Evolutionary conservation across 2,888 invertebrate species (phyloP).

Genomic region (Cephus runcator): DNA sequence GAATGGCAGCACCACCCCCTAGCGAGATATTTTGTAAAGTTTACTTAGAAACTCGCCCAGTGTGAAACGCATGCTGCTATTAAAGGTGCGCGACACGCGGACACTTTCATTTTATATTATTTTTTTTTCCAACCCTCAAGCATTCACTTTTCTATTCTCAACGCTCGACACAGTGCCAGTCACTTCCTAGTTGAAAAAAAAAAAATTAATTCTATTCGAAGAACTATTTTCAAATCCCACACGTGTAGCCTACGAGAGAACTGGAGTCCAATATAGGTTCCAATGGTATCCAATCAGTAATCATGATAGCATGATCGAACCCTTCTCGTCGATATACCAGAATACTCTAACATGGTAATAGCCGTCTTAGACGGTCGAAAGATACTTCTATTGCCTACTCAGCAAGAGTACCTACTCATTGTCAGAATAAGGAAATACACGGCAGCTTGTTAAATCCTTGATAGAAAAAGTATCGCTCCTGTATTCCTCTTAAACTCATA

Average conservation of each 20-base stretch:
- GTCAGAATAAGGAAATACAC: neutral
- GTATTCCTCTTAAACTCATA: neutral
- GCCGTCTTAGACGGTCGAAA: neutral
- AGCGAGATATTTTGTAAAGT: constrained; percentile 63
- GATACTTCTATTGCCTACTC: neutral
- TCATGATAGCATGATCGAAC: neutral
- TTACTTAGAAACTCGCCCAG: constrained; percentile 49
- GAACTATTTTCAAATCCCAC: neutral
- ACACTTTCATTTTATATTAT: neutral
- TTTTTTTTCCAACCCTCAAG: constrained; percentile 11
- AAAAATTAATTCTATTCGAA: neutral
- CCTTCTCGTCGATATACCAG: neutral
- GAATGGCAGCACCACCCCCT: constrained; percentile 49
- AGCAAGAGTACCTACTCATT: neutral
- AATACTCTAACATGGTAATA: neutral
- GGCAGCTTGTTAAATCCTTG: neutral
- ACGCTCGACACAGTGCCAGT: neutral
- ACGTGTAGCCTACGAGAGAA: neutral
- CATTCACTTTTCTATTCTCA: neutral
- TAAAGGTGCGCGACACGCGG: constrained; percentile 27
- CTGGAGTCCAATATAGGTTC: neutral
- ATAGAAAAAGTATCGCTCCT: neutral
- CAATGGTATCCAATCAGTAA: neutral
- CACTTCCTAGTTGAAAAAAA: neutral
- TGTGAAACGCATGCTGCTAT: constrained; percentile 62